Conservation (phyloP, 1,140 invertebrate genomes). For the Ceratitis capitata region DNA sequence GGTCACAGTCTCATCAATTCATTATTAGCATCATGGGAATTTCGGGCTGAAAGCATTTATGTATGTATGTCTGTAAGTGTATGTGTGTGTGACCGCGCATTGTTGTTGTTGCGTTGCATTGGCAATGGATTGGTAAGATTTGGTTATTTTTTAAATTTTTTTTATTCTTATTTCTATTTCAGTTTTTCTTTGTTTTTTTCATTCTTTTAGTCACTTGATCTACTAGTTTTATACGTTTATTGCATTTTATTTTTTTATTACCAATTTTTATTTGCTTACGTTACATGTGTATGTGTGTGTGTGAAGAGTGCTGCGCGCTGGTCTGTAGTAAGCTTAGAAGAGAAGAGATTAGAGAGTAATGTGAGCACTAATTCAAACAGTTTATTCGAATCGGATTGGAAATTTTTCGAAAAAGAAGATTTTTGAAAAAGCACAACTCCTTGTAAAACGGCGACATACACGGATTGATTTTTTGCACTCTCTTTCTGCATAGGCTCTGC, state of each 20-base stretch:
- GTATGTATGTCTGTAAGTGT: no score
- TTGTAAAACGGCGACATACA: no score
- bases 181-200: background rate
- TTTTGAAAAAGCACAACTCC: no score
- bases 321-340: no score
- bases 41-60: background rate
- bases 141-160: background rate
- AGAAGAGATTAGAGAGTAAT: no score
- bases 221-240: background rate
- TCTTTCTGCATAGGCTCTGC: no score
- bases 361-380: no score
- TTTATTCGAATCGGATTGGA: no score
- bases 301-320: conserved; percentile 38
- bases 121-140: background rate
- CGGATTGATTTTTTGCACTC: no score
- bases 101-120: conserved; percentile 17
- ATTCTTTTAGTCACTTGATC: background rate
- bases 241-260: background rate
- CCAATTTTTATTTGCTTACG: background rate
- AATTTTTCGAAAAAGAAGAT: no score
- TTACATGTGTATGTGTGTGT: background rate
- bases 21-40: conserved; percentile 40
- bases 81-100: background rate
- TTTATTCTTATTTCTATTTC: background rate
- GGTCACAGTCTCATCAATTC: conserved; percentile 27